Conservation (phyloP, 2,113 vertebrate species). For the Heterocephalus glaber region DNA sequence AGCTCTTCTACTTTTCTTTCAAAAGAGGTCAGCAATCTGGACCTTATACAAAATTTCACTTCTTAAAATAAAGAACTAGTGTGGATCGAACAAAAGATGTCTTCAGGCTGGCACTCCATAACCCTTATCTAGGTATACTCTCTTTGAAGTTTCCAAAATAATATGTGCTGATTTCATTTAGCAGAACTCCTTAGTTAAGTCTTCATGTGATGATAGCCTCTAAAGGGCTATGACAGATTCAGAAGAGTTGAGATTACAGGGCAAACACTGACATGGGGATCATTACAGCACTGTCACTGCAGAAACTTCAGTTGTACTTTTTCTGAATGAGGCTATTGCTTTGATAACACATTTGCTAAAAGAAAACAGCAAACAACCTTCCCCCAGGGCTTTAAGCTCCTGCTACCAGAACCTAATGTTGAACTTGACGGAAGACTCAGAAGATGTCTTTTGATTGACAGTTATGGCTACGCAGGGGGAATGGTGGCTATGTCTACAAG, state of each 20-base stretch:
- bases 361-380: neutral
- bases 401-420: neutral
- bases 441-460: neutral
- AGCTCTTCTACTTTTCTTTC: neutral
- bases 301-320: neutral
- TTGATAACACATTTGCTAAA: neutral
- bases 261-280: rapidly evolving
- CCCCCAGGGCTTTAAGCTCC: neutral
- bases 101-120: neutral
- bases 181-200: neutral
- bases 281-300: neutral
- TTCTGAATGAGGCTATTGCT: neutral
- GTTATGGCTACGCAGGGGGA: neutral
- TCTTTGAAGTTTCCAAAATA: neutral
- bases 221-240: neutral
- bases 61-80: neutral
- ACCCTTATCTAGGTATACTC: neutral
- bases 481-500: neutral
- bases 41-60: neutral
- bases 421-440: neutral
- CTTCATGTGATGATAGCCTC: rapidly evolving
- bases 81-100: neutral
- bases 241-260: neutral
- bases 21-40: neutral
- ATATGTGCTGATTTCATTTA: no score